A percentile compares a stretch with the other conserved stretches of the same genome.
Evolutionary conservation across 92 coral and sea anemone genomes (phyloP).

Genomic region (Blastomussa wellsi): DNA sequence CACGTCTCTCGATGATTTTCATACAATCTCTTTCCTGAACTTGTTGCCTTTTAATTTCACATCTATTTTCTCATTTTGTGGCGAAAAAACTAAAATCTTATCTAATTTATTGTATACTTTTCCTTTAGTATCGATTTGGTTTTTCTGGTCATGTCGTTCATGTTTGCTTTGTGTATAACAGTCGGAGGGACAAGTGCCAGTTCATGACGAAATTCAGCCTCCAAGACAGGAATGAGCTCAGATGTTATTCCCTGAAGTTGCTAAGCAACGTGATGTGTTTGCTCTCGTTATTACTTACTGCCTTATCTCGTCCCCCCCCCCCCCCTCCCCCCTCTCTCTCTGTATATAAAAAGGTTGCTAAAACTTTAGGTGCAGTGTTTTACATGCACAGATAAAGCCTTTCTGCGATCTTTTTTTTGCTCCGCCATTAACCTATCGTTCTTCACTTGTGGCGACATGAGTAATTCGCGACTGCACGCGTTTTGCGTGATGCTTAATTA

Average conservation of each 20-base stretch:
- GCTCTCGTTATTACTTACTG: too few species aligned
- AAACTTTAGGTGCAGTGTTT: not conserved
- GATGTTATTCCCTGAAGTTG: too few species aligned
- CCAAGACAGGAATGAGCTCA: too few species aligned
- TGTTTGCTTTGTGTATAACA: not conserved
- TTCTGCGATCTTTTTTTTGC: too few species aligned
- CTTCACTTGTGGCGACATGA: not conserved
- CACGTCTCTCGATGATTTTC: not conserved
- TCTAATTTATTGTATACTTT: not conserved
- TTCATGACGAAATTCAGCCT: too few species aligned
- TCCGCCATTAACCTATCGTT: not conserved
- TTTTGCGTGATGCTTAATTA: too few species aligned
- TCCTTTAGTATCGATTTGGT: not conserved
- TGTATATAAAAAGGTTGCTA: not conserved
- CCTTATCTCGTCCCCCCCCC: not conserved
- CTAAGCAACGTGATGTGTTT: too few species aligned
- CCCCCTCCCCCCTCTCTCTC: too few species aligned
- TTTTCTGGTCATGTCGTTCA: not conserved
- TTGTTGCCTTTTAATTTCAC: not conserved
- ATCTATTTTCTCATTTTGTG: too few species aligned
- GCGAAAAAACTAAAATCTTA: not conserved
- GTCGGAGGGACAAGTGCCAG: too few species aligned
- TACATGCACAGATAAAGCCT: not conserved
- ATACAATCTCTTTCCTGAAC: not conserved
- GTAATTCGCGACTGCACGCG: not conserved